Percentiles rank a stretch among this genome's conserved stretches.
Evolutionary conservation across 2,888 invertebrate genomes (phyloP).

Genomic region (Thelaira solivaga): DNA sequence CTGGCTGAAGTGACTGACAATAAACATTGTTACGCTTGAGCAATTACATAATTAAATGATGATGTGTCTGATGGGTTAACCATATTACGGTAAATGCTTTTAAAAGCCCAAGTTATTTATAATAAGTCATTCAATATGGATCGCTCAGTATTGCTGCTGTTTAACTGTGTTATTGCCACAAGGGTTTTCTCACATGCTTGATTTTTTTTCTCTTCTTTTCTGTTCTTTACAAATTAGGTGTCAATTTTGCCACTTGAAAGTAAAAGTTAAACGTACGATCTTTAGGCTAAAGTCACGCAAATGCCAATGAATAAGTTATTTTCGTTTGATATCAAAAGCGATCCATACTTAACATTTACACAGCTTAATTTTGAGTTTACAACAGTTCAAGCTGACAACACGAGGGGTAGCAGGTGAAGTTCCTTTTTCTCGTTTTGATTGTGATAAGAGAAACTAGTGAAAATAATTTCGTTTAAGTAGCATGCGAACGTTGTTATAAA

Average conservation of each 20-base stretch:
- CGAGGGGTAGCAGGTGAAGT: too few species aligned
- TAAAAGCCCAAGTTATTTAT: conserved; percentile 3
- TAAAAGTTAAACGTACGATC: conserved; percentile 71
- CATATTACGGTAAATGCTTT: conserved; percentile 48
- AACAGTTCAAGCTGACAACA: too few species aligned
- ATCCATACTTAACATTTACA: conserved; percentile 19
- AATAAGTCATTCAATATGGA: conserved; percentile 38
- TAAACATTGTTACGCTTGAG: conserved; percentile 61
- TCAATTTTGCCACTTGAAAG: conserved; percentile 70
- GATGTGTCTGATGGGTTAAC: conserved; percentile 43
- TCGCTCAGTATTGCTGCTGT: conserved; percentile 23
- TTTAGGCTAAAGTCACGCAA: conserved; percentile 69
- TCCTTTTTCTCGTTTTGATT: too few species aligned
- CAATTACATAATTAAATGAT: conserved; percentile 65
- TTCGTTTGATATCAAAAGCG: neutral
- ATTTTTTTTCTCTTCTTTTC: neutral
- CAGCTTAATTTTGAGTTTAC: too few species aligned
- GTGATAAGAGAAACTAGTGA: too few species aligned
- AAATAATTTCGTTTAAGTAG: too few species aligned
- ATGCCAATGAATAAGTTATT: conserved; percentile 10
- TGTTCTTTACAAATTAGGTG: conserved; percentile 68
- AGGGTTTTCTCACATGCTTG: conserved; percentile 50
- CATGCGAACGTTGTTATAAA: too few species aligned
- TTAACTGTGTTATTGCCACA: conserved; percentile 52
- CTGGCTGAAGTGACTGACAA: conserved; percentile 22